These are phyloP conservation scores for Tiphia femorata DNA, from an alignment of 2,888 invertebrate species.

Conservation along the genomic window DNA sequence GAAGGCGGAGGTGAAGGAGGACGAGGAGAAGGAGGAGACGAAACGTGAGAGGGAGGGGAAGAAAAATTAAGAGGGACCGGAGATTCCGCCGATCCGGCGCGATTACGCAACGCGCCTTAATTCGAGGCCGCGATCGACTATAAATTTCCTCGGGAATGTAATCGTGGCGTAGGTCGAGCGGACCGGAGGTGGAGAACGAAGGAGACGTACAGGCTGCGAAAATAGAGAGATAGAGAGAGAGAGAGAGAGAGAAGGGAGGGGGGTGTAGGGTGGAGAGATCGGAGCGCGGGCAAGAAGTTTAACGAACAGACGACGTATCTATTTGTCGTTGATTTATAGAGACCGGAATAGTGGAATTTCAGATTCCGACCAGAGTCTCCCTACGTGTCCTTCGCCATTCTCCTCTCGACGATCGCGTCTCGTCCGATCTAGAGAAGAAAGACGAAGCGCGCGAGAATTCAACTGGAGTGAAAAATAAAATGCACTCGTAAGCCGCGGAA, in stretches of 20 bases:
- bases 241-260: too few relatives aligned
- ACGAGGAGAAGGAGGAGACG: neutral
- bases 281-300: conserved; percentile 30
- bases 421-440: too few relatives aligned
- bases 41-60: neutral
- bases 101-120: conserved; percentile 47
- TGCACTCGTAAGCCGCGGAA: too few relatives aligned
- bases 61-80: conserved; percentile 8
- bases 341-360: conserved; percentile 41
- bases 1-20: neutral
- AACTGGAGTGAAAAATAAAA: too few relatives aligned
- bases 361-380: conserved; percentile 35
- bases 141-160: conserved; percentile 50
- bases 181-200: too few relatives aligned
- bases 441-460: too few relatives aligned
- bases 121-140: conserved; percentile 46
- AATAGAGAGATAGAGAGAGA: too few relatives aligned
- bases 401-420: neutral
- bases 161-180: conserved; percentile 20
- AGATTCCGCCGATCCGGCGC: conserved; percentile 1
- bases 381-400: conserved; percentile 4
- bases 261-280: too few relatives aligned
- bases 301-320: conserved; percentile 49
- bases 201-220: too few relatives aligned
- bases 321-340: conserved; percentile 54